phyloP scores from a whole-genome alignment of 2,888 invertebrate genomes.

The Eudemis profundana region DNA sequence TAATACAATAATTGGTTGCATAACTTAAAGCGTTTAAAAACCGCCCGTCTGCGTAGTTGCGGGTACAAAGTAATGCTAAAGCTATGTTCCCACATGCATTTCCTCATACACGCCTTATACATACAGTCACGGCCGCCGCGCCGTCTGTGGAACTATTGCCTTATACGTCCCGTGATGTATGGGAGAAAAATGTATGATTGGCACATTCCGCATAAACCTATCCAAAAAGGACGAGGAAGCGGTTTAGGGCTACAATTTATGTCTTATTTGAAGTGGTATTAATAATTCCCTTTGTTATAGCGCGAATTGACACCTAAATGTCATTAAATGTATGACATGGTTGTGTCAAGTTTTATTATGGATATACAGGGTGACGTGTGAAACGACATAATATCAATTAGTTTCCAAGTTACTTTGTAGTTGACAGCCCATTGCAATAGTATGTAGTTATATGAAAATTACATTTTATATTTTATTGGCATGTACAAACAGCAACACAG shows the following conservation, averaged over 20 bases:
- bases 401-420: background rate
- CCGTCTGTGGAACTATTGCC: constrained; percentile 61
- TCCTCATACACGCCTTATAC: constrained; percentile 42
- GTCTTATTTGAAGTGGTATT: background rate
- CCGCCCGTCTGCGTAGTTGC: background rate
- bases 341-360: too few species aligned
- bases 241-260: constrained; percentile 10
- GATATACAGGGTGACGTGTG: background rate
- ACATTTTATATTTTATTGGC: too few species aligned
- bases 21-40: background rate
- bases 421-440: background rate
- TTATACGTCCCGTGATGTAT: constrained; percentile 54
- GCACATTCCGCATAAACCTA: constrained; percentile 37
- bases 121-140: constrained; percentile 58
- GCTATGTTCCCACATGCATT: constrained; percentile 42
- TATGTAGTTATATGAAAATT: too few species aligned
- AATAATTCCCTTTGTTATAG: background rate
- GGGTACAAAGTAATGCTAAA: constrained; percentile 17
- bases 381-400: background rate
- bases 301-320: background rate
- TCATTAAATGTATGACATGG: background rate
- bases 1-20: too few species aligned
- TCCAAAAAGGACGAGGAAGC: constrained; percentile 35
- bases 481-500: too few species aligned
- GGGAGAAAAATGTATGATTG: constrained; percentile 36